Base-by-base conservation (phyloP, 2,888 invertebrate species). In the Spilarctia lutea region DNA sequence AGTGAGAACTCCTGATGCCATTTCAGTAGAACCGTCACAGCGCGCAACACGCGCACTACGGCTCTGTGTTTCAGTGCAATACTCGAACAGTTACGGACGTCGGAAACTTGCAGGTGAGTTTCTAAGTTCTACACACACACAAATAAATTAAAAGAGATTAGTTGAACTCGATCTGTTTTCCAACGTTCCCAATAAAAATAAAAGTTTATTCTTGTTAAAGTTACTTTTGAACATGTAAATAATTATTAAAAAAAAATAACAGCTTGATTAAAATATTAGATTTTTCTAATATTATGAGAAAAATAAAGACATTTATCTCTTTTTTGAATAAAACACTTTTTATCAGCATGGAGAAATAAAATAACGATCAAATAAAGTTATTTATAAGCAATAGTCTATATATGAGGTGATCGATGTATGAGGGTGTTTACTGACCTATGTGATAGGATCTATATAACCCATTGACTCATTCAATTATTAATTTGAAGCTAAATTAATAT, bases 51-150 rank as follows among this genome's bases (percentile, higher is more conserved):
- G 94, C 90, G 91, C 88, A 79, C 83, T 79, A 81, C 81, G 79
- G 74, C 75, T 83, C 83, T 85, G 90, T 91, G 89, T 81, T 77
- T 81, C 84, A 80, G 85, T 87, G 85, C 76, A 84, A 77, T 75
- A 81, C 84, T 79, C 82, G 90, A 87, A 82, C 81, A 83, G 81
- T 88, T 90, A 85, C 89, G 86, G 84, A 83, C 82, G 52, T 68
- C 76, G 75, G 76, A 79, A 89, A 91, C 85, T 91, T 87, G 76
- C 83, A 93, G 94, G 94, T 94, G 90, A 94, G 94, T 94, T 86
- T 63, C 16, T 73, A 70, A 72, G 60, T 77, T 69, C 11, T 24
- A 39, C 33, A 20, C 11, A 35, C 1, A 70, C 30, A 39, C 33
- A 27, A 27, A 30, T 30, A 11, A 63, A 63, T 30, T 63, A 30